Conservation (phyloP, 2,888 invertebrate species). For the Macrosoma leucophasiata region DNA sequence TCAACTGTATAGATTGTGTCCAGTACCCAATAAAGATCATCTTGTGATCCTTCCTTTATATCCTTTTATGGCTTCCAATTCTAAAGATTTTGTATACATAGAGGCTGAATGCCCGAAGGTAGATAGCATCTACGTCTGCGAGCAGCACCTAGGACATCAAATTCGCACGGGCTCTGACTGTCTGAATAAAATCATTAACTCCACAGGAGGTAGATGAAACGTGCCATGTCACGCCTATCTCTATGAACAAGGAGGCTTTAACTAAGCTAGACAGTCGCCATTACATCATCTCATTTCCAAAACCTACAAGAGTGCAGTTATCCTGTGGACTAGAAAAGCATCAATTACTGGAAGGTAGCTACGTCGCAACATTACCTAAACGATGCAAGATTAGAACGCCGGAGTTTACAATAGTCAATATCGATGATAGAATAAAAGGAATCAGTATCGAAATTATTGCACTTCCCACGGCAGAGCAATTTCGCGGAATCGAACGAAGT, state of each 20-base stretch:
- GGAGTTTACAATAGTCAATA: slow-evolving; percentile 13
- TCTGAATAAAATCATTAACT: slow-evolving; percentile 6
- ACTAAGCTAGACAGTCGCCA: slow-evolving; percentile 13
- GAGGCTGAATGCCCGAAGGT: slow-evolving; percentile 6
- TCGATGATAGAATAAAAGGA: slow-evolving; percentile 11
- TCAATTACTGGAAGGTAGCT: slow-evolving; percentile 8
- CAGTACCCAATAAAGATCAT: slow-evolving; percentile 3
- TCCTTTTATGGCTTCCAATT: slow-evolving; percentile 4
- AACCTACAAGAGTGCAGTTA: slow-evolving; percentile 8
- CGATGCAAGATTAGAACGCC: slow-evolving; percentile 11
- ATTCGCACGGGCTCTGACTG: slow-evolving; percentile 11
- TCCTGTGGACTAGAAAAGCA: slow-evolving; percentile 9
- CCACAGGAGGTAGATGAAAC: slow-evolving; percentile 1
- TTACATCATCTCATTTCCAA: slow-evolving; percentile 13
- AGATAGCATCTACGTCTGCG: slow-evolving; percentile 3
- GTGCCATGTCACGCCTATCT: slow-evolving; percentile 9
- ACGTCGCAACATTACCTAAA: slow-evolving; percentile 11
- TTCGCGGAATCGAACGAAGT: too few relatives aligned
- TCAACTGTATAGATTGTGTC: slow-evolving; percentile 3
- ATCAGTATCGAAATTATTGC: slow-evolving; percentile 6
- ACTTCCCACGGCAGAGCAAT: too few relatives aligned
- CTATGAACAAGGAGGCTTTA: slow-evolving; percentile 12
- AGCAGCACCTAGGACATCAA: slow-evolving; percentile 5
- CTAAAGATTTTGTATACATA: slow-evolving; percentile 4
- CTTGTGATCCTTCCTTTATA: slow-evolving; percentile 3